phyloP scores from a whole-genome alignment of 2,113 vertebrate genomes.

The Pseudonaja textilis region DNA sequence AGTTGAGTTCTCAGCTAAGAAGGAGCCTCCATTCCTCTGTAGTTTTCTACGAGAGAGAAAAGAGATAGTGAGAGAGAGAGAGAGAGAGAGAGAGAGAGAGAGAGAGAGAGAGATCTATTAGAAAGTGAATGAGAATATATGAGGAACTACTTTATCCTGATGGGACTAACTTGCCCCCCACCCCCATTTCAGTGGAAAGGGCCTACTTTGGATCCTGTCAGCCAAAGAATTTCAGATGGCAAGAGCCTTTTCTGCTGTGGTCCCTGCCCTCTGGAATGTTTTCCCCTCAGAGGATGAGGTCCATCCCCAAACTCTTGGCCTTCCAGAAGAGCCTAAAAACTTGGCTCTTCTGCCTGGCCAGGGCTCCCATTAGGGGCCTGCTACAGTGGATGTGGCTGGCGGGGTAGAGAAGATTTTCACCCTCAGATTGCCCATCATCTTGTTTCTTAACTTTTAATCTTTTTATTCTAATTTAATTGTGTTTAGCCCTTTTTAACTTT shows the following conservation, averaged over 20 bases:
- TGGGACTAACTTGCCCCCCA: neutral
- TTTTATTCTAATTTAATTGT: neutral
- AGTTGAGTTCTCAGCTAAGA: neutral
- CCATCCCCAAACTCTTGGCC: neutral
- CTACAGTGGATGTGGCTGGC: neutral
- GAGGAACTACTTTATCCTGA: neutral
- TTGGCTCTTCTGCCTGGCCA: neutral
- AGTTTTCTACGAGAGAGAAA: neutral
- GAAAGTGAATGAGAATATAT: neutral
- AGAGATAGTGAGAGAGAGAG: neutral
- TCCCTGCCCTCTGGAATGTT: neutral
- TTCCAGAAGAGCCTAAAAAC: neutral
- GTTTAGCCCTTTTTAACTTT: neutral
- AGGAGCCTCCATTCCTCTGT: neutral
- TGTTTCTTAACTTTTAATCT: neutral
- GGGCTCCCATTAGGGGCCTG: neutral
- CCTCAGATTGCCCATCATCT: neutral
- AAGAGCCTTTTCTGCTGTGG: neutral
- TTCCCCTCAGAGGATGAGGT: neutral
- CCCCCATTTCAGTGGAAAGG: neutral
- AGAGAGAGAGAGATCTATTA: neutral
- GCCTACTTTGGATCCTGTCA: neutral
- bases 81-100: neutral
- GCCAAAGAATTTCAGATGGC: neutral
- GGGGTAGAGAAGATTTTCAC: neutral